Conservation (phyloP, 2,888 invertebrate genomes). For the Caenorhabditis panamensis region DNA sequence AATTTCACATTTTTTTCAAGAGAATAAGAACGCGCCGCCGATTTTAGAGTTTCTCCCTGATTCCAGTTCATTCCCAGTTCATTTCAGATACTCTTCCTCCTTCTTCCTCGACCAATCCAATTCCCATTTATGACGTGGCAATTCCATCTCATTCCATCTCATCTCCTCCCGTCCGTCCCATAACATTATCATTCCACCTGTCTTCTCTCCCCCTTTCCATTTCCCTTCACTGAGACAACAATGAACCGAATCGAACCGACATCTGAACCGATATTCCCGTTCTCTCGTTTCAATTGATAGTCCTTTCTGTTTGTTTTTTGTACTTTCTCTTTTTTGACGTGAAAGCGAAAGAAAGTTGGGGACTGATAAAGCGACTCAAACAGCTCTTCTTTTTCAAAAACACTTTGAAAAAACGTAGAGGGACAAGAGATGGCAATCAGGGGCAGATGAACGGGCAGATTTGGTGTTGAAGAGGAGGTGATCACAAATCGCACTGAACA, state of each 20-base stretch:
- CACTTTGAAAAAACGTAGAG: background rate
- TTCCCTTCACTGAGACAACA: conserved; percentile 6
- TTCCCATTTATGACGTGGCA: too few relatives aligned
- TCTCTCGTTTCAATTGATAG: conserved; percentile 11
- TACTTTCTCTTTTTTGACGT: conserved; percentile 19
- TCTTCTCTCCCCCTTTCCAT: too few relatives aligned
- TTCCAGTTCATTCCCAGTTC: conserved; percentile 1
- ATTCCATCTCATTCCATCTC: conserved; percentile 8
- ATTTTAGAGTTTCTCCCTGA: too few relatives aligned
- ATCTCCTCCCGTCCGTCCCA: too few relatives aligned
- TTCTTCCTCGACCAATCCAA: background rate
- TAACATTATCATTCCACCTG: conserved; percentile 30
- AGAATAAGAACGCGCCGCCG: too few relatives aligned
- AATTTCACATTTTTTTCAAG: too few relatives aligned
- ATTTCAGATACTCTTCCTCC: too few relatives aligned
- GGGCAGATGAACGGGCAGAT: background rate
- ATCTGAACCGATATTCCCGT: conserved; percentile 40
- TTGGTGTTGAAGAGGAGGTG: conserved; percentile 8
- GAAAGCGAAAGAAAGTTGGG: background rate
- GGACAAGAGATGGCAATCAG: conserved; percentile 27
- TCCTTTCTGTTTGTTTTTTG: conserved; percentile 45
- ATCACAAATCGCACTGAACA: conserved; percentile 50
- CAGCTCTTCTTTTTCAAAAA: conserved; percentile 12
- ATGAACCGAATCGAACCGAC: conserved; percentile 10
- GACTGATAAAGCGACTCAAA: background rate